Evolutionary conservation across 2,888 invertebrate species (phyloP).

Genomic region (Hydraecia micacea): DNA sequence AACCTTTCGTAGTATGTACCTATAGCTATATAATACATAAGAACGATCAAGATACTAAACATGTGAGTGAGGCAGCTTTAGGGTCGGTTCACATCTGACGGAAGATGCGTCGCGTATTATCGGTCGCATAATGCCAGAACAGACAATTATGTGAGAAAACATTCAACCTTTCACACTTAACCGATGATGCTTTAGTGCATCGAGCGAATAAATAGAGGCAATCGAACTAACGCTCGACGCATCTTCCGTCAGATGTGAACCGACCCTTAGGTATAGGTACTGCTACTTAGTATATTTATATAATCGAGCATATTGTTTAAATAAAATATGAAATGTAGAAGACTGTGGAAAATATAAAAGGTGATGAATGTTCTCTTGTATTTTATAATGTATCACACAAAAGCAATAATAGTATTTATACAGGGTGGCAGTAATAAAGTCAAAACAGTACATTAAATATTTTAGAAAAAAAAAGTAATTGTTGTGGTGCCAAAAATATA

Average conservation of each 20-base stretch:
- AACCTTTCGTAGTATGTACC: neutral
- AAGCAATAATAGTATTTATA: neutral
- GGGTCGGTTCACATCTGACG: too few species aligned
- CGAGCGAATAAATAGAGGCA: neutral
- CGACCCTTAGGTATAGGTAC: neutral
- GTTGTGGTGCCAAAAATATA: neutral
- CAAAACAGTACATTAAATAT: too few species aligned
- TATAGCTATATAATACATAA: neutral
- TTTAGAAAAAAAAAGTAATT: neutral
- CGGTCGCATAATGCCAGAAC: too few species aligned
- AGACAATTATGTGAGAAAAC: too few species aligned
- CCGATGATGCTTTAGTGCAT: too few species aligned
- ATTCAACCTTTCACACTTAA: too few species aligned
- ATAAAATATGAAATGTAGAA: neutral
- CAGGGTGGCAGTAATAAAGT: neutral
- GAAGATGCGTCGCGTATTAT: too few species aligned
- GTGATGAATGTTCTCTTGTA: neutral
- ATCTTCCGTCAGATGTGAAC: too few species aligned
- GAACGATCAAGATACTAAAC: constrained; percentile 1
- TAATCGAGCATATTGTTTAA: neutral
- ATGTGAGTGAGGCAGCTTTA: constrained; percentile 27
- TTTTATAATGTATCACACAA: neutral
- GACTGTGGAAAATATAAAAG: neutral
- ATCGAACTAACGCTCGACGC: neutral
- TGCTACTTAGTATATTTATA: neutral